These are phyloP conservation scores for Drosophila burlai DNA, from an alignment of 1,140 invertebrate species.

Conservation along the genomic window DNA sequence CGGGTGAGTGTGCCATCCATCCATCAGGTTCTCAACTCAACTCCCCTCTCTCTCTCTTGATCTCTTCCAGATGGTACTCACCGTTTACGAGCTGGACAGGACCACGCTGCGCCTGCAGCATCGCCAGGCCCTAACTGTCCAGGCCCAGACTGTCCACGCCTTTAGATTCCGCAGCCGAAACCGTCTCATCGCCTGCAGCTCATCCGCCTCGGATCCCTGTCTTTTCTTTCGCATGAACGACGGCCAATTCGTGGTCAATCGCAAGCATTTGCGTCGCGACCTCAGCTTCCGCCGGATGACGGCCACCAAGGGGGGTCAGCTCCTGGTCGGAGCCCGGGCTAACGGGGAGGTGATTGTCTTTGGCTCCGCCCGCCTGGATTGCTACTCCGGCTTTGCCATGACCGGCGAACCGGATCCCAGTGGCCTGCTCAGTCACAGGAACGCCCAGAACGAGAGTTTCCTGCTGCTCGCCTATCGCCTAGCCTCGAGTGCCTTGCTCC, in stretches of 20 bases:
- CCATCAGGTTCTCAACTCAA: no score
- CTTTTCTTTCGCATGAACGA: slow-evolving; percentile 72
- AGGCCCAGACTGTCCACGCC: slow-evolving; percentile 46
- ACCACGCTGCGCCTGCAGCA: slow-evolving; percentile 37
- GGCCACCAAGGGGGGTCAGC: slow-evolving; percentile 42
- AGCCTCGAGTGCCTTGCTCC: slow-evolving; percentile 38
- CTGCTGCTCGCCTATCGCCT: slow-evolving; percentile 54
- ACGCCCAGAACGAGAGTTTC: slow-evolving; percentile 61
- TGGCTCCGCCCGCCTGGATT: slow-evolving; percentile 67
- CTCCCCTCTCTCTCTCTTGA: background rate
- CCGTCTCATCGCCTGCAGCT: slow-evolving; percentile 61
- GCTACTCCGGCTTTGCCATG: slow-evolving; percentile 63
- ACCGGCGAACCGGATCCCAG: slow-evolving; percentile 31
- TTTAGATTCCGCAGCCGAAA: slow-evolving; percentile 63
- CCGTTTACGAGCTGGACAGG: slow-evolving; percentile 54
- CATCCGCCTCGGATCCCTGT: slow-evolving; percentile 2
- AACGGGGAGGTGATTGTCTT: slow-evolving; percentile 72
- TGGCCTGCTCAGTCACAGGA: slow-evolving; percentile 52
- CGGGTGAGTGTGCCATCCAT: slow-evolving; percentile 35
- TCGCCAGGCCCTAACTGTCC: slow-evolving; percentile 64
- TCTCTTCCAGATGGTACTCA: slow-evolving; percentile 55
- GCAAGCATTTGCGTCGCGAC: slow-evolving; percentile 50
- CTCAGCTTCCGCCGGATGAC: slow-evolving; percentile 53
- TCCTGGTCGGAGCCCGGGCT: slow-evolving; percentile 53
- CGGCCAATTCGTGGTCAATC: slow-evolving; percentile 63